These are phyloP conservation scores for Zapus hudsonius DNA, from an alignment of 2,113 vertebrate species.

Conservation along the genomic window DNA sequence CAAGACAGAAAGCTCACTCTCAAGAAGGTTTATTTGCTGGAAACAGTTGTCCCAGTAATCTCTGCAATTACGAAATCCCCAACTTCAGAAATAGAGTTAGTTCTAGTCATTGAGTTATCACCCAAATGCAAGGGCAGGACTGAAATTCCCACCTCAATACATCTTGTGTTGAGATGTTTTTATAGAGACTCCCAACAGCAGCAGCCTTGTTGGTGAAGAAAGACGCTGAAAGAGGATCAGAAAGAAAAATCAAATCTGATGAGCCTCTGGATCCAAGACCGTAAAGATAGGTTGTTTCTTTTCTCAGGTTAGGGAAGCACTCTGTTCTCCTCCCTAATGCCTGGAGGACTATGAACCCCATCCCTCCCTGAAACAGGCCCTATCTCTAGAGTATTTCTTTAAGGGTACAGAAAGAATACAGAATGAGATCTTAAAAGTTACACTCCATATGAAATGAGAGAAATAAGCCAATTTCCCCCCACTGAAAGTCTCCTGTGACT, in stretches of 20 bases:
- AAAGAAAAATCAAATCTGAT: background rate
- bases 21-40: background rate
- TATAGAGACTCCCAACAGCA: background rate
- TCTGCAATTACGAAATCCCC: background rate
- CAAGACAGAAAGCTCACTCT: background rate
- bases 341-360: background rate
- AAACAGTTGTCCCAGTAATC: background rate
- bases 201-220: background rate
- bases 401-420: constrained; percentile 41
- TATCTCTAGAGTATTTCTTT: constrained; percentile 27
- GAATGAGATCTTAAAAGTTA: constrained; percentile 45
- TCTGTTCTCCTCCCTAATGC: background rate
- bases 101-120: background rate
- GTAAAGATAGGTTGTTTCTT: background rate
- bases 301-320: background rate
- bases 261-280: background rate
- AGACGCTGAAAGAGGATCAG: background rate
- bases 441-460: constrained; percentile 43
- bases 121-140: background rate
- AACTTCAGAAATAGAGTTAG: background rate
- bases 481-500: constrained; percentile 9
- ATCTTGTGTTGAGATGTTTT: background rate
- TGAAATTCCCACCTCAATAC: background rate
- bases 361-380: background rate
- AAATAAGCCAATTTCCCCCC: background rate